Base-by-base conservation (phyloP, 2,113 vertebrate genomes). In the Nycticorax nycticorax region DNA sequence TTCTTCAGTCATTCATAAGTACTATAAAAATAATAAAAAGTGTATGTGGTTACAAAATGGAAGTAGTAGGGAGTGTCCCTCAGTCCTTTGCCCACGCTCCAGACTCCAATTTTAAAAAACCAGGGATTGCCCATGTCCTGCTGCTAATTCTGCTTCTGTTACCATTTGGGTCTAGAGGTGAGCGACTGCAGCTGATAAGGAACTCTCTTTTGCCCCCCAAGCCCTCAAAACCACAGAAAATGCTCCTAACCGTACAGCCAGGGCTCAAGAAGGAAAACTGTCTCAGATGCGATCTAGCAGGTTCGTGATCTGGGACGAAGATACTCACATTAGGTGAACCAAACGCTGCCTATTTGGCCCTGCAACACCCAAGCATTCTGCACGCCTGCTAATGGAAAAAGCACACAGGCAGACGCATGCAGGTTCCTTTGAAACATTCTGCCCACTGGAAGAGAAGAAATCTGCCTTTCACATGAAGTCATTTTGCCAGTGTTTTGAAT, bases 381-480 rank as follows among this genome's bases (percentile, higher is more conserved):
- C 28, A 13, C 0, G 5, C 41, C 85, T 43, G 30, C 14, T 85
- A 18, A 64, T 33, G 53, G 77, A 26, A 92, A 91, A 67, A 81
- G 69, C 57, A 75, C 41, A 14, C 28, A 12, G 57, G 74, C 73
- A 91, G 64, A 41, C 0, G 0, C 24, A 28, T 11, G 66, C 77
- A 91, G 71, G 92, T 66, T 95, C 86, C 84, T 73, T 85, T 78
- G 89, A 84, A 92, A 83, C 81, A 57, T 68, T 94, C 80, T 94
- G 81, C 87, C 89, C 37, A 24, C 74, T 94, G 87, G 59, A 96
- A 89, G 89, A 96, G 79, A 39, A 94, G 92, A 92, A 92, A 89
- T 95, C 80, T 87, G 84, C 91, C 81, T 87, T 95, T 96, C 94
- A 56, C 97, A 95, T 93, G 91, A 96, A 96, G 94, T 95, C 43